A percentile compares a stretch with the other conserved stretches of the same genome.
phyloP scores from a whole-genome alignment of 2,113 vertebrate species.

The Oncorhynchus kisutch region DNA sequence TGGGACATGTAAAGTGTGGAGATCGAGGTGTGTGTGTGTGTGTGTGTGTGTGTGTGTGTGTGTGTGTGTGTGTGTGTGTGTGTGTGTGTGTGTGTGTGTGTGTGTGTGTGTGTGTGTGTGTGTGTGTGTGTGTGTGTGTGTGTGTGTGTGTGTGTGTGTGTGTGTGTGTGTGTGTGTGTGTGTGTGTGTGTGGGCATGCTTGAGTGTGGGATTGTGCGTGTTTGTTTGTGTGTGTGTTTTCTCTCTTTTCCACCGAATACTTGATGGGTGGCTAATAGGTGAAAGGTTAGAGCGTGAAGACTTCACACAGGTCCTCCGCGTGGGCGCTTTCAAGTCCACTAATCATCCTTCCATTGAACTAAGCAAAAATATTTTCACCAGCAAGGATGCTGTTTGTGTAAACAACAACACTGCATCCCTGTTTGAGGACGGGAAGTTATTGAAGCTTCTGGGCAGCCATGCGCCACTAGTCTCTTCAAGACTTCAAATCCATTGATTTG shows the following conservation, averaged over 20 bases:
- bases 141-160: too few species aligned
- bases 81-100: too few species aligned
- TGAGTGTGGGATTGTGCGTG: too few species aligned
- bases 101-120: too few species aligned
- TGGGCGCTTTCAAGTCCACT: neutral
- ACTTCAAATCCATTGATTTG: too few species aligned
- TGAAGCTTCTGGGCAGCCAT: neutral
- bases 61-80: too few species aligned
- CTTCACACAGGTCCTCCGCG: neutral
- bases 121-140: too few species aligned
- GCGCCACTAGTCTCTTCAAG: neutral
- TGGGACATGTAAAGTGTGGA: constrained; percentile 20
- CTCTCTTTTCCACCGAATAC: neutral
- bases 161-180: too few species aligned
- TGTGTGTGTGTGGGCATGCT: too few species aligned
- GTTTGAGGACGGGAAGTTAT: constrained; percentile 8
- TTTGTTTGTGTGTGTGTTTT: too few species aligned
- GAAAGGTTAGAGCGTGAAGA: neutral
- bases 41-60: neutral
- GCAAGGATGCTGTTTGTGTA: neutral
- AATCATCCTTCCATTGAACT: neutral
- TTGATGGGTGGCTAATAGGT: constrained; percentile 14
- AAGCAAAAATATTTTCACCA: neutral
- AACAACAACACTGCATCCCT: constrained; percentile 4
- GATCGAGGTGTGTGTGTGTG: neutral